Evolutionary conservation across 2,888 invertebrate species (phyloP).

Genomic region (Microctonus brassicae): DNA sequence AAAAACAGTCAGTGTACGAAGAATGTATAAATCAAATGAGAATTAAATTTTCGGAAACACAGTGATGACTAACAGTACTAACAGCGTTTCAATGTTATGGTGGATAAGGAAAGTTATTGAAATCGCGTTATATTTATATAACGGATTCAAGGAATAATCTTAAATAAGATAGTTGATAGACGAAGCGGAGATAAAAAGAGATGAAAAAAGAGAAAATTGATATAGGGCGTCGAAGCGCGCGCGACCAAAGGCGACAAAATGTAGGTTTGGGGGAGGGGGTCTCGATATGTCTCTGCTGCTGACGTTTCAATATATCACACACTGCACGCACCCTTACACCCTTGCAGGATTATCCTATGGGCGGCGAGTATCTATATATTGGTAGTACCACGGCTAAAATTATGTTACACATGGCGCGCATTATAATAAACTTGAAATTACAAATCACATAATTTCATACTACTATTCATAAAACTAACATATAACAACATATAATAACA

Average conservation of each 20-base stretch:
- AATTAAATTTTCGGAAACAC: not conserved
- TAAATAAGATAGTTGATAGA: constrained; percentile 32
- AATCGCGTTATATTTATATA: constrained; percentile 34
- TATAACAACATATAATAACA: not conserved
- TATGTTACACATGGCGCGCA: constrained; percentile 25
- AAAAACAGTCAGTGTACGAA: too few relatives aligned
- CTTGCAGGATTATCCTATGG: constrained; percentile 60
- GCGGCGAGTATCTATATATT: constrained; percentile 55
- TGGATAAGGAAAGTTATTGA: constrained; percentile 11
- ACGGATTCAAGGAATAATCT: constrained; percentile 8
- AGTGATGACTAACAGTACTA: not conserved
- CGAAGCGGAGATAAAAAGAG: constrained; percentile 11
- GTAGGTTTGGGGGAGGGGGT: constrained; percentile 51
- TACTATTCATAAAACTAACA: not conserved
- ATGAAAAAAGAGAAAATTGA: constrained; percentile 38
- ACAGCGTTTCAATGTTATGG: not conserved
- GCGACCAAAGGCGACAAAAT: constrained; percentile 61
- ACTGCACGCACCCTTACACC: constrained; percentile 56
- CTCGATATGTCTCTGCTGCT: constrained; percentile 63
- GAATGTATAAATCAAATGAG: too few relatives aligned
- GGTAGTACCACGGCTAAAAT: constrained; percentile 30
- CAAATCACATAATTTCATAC: not conserved
- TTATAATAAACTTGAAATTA: not conserved
- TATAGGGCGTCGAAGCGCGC: constrained; percentile 50
- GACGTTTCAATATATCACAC: constrained; percentile 68